A percentile compares a stretch with the other conserved stretches of the same genome.
These are phyloP conservation scores for Synergus japonicus DNA, from an alignment of 2,888 invertebrate species.

Conservation along the genomic window DNA sequence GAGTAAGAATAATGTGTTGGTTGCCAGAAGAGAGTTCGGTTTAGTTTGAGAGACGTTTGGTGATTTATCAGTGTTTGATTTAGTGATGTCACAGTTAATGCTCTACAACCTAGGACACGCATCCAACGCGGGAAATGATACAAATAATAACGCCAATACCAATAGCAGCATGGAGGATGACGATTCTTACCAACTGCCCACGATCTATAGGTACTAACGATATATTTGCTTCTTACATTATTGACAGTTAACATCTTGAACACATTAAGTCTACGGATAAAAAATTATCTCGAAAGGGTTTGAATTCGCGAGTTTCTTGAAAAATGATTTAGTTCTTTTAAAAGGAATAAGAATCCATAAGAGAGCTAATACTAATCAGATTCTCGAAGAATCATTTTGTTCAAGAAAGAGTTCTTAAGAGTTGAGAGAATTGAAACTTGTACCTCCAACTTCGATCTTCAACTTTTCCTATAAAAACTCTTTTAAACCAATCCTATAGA, in stretches of 20 bases:
- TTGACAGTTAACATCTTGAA: not conserved
- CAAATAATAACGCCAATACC: constrained; percentile 83
- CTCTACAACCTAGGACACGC: constrained; percentile 82
- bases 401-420: not conserved
- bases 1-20: not conserved
- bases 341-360: not conserved
- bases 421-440: not conserved
- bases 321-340: not conserved
- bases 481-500: not conserved
- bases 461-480: not conserved
- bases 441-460: not conserved
- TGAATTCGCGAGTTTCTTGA: not conserved
- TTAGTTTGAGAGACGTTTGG: constrained; percentile 12
- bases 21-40: not conserved
- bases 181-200: constrained; percentile 90
- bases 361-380: constrained; percentile 2
- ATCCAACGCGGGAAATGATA: constrained; percentile 74
- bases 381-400: not conserved
- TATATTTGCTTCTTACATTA: not conserved
- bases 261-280: not conserved
- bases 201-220: constrained; percentile 87
- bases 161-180: constrained; percentile 89
- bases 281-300: not conserved
- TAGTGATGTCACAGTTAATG: constrained; percentile 85
- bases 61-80: constrained; percentile 16